Evolutionary conservation across 2,113 vertebrate genomes (phyloP).

Genomic region (Spea multiplicata): DNA sequence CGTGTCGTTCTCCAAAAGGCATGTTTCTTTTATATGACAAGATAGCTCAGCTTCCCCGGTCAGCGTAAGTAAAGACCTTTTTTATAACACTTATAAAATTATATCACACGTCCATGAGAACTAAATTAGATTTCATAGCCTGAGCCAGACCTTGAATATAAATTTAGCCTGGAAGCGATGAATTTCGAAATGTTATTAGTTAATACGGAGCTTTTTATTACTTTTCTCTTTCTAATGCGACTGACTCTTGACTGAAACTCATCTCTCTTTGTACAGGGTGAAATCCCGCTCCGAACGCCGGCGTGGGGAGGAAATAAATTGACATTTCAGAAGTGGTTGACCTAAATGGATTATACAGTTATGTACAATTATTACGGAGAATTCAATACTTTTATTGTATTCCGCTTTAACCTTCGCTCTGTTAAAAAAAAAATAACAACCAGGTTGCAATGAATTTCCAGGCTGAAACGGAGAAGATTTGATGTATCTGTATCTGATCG

Average conservation of each 20-base stretch:
- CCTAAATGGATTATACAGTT: slow-evolving; percentile 48
- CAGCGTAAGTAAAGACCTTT: slow-evolving; percentile 64
- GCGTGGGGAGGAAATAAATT: slow-evolving; percentile 35
- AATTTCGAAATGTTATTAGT: slow-evolving; percentile 48
- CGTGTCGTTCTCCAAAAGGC: slow-evolving; percentile 57
- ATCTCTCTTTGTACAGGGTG: slow-evolving; percentile 38
- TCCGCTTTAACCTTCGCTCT: slow-evolving; percentile 37
- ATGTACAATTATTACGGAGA: slow-evolving; percentile 43
- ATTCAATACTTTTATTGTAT: slow-evolving; percentile 34
- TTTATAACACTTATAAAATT: slow-evolving; percentile 73
- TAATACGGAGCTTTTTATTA: slow-evolving; percentile 45
- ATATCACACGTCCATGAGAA: slow-evolving; percentile 70
- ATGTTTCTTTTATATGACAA: slow-evolving; percentile 65
- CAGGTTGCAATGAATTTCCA: slow-evolving; percentile 1
- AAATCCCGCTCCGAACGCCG: slow-evolving; percentile 7
- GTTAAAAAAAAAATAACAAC: slow-evolving; percentile 27
- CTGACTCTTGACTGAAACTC: slow-evolving; percentile 43
- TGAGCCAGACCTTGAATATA: slow-evolving; percentile 59
- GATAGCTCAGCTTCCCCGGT: slow-evolving; percentile 65
- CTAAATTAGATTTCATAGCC: slow-evolving; percentile 74
- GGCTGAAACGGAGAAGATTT: neutral
- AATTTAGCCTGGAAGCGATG: slow-evolving; percentile 47
- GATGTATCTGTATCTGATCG: neutral
- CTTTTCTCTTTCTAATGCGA: slow-evolving; percentile 35
- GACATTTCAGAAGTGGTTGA: slow-evolving; percentile 45